Evolutionary conservation across 2,797 vertebrate species (phyloP), one percentile per base, ranked within the genome.

Genomic region (Echeneis naucrates): DNA sequence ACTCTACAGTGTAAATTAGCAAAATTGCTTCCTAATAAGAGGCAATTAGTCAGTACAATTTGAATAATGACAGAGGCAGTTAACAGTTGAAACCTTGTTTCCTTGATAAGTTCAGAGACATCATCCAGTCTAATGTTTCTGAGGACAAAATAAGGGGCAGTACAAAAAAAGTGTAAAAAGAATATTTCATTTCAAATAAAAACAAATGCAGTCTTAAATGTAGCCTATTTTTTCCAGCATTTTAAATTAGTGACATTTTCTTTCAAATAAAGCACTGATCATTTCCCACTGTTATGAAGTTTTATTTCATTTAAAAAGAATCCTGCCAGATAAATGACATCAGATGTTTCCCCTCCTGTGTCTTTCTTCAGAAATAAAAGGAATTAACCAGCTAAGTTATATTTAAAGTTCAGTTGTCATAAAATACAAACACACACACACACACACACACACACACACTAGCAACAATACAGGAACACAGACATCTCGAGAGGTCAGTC

Each of bases 401-500:
- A 26, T n/a, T 50, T 50, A n/a, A n/a, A n/a, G n/a, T n/a, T n/a
- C n/a, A n/a, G n/a, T n/a, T n/a, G 45, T 14, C 2, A 38, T 16
- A 61, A 64, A 35, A 27, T n/a, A 8, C 37, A 32, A 14, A 27
- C 8, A 3, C 23, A 68, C 42, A 74, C 30, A 30, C 30, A 30
- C 42, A 74, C 30, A 30, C 30, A 30, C 30, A 30, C 30, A 30
- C 30, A 30, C 30, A 30, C 30, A 30, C 30, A 30, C 30, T 3
- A 6, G 30, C 30, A 3, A 70, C 48, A 54, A 48, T 38, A 60
- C 10, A 60, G 23, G 77, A 38, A 19, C 55, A 21, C 23, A 42
- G 53, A 65, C 42, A 57, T 75, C 75, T 58, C 72, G 19, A 16
- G 71, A 59, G 83, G 75, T 85, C 81, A 77, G 67, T 88, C 90